A percentile compares a stretch with the other conserved stretches of the same genome.
Evolutionary conservation across 2,113 vertebrate genomes (phyloP).

Genomic region (Dipodomys stephensi): DNA sequence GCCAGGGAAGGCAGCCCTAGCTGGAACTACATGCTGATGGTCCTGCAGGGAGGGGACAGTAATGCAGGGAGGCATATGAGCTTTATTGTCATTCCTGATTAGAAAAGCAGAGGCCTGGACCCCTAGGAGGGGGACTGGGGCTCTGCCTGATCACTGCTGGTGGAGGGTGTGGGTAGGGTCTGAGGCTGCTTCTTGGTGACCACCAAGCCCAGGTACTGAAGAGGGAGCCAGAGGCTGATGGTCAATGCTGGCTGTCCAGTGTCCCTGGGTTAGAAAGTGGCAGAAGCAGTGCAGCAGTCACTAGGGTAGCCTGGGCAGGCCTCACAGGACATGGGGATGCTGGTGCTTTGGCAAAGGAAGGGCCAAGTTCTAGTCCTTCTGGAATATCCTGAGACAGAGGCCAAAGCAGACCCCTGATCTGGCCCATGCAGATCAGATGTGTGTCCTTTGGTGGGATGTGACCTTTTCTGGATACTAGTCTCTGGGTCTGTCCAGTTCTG

Average conservation of each 20-base stretch:
- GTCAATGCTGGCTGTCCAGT: neutral
- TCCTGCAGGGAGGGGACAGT: neutral
- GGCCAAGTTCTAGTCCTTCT: neutral
- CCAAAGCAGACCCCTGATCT: neutral
- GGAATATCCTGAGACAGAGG: constrained; percentile 43
- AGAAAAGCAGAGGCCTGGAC: constrained; percentile 43
- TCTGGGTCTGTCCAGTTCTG: neutral
- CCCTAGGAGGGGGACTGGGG: neutral
- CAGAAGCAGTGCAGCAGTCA: neutral
- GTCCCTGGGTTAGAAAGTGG: neutral
- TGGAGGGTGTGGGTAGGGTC: neutral
- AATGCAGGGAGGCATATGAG: neutral
- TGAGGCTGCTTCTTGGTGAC: neutral
- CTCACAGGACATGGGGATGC: neutral
- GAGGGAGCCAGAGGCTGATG: neutral
- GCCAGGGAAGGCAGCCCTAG: neutral
- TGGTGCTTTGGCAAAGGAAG: neutral
- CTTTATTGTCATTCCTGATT: constrained; percentile 63
- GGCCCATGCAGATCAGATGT: neutral
- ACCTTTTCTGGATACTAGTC: neutral
- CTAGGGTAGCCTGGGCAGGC: neutral
- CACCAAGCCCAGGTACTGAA: constrained; percentile 1
- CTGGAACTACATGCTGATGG: neutral
- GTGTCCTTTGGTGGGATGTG: neutral
- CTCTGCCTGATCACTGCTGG: constrained; percentile 39